These are phyloP conservation scores for Apostichopus leukothele DNA, from an alignment of 53 echinoderm and acorn worm genomes.

Conservation along the genomic window DNA sequence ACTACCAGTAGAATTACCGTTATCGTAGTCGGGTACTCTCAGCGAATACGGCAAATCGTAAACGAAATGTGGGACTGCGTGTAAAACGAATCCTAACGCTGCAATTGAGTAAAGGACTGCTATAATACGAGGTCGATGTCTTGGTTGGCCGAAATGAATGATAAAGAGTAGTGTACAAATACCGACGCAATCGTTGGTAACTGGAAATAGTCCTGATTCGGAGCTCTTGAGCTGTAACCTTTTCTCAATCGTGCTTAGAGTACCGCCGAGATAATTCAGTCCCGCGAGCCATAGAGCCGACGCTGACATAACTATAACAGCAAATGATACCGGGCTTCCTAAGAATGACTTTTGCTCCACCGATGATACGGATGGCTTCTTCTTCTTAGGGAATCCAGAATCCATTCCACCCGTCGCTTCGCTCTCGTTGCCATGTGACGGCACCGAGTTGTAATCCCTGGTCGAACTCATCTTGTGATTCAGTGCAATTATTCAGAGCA, in stretches of 20 bases:
- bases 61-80: constrained; percentile 41
- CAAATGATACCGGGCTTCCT: constrained; percentile 25
- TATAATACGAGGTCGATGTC: constrained; percentile 83
- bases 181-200: constrained; percentile 75
- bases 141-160: constrained; percentile 80
- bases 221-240: constrained; percentile 88
- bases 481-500: too few species aligned
- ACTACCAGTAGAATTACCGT: neutral
- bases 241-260: constrained; percentile 80
- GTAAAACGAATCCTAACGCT: constrained; percentile 23
- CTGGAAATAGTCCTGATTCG: constrained; percentile 71
- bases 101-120: constrained; percentile 48
- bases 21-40: neutral
- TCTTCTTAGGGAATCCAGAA: neutral
- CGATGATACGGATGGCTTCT: neutral
- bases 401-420: neutral
- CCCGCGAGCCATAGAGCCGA: constrained; percentile 41
- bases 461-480: constrained; percentile 1
- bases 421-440: neutral
- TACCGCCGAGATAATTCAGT: constrained; percentile 68
- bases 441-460: neutral
- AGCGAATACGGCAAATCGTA: constrained; percentile 41
- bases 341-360: neutral
- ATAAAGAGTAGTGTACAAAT: constrained; percentile 79
- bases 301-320: constrained; percentile 16